phyloP scores from a whole-genome alignment of 2,797 vertebrate genomes.

The Parauchenoglanis punctatus region DNA sequence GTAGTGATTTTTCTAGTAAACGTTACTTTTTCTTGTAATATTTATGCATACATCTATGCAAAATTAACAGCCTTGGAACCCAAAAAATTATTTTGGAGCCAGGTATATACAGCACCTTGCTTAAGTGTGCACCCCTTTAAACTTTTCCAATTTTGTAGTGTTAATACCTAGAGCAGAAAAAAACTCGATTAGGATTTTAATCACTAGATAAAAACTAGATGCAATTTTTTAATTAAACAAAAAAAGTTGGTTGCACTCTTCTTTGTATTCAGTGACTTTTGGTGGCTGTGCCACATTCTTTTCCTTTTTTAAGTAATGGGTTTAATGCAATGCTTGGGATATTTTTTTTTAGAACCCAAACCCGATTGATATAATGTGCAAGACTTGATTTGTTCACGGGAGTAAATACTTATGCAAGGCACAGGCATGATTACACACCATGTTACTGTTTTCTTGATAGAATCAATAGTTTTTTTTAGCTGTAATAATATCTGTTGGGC shows the following conservation, averaged over 20 bases:
- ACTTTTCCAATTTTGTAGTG: background rate
- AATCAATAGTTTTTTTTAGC: background rate
- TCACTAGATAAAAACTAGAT: background rate
- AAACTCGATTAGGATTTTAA: background rate
- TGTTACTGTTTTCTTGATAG: background rate
- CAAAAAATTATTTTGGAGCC: background rate
- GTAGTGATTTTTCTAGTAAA: background rate
- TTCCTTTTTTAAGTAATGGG: background rate
- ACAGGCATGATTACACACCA: background rate
- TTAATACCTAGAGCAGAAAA: background rate
- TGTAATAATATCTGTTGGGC: background rate
- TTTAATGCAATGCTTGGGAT: background rate
- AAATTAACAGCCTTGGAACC: background rate
- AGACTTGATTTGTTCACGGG: background rate
- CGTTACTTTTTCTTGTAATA: background rate
- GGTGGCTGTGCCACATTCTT: background rate
- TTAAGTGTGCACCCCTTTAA: background rate
- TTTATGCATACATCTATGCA: background rate
- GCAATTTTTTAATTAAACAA: background rate
- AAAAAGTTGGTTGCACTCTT: background rate
- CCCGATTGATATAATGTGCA: background rate
- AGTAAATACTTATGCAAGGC: background rate
- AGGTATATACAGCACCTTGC: too few species aligned
- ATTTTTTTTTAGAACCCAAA: background rate
- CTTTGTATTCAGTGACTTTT: background rate